Conservation (phyloP, 2,888 invertebrate genomes). For the Pheosia tremula region DNA sequence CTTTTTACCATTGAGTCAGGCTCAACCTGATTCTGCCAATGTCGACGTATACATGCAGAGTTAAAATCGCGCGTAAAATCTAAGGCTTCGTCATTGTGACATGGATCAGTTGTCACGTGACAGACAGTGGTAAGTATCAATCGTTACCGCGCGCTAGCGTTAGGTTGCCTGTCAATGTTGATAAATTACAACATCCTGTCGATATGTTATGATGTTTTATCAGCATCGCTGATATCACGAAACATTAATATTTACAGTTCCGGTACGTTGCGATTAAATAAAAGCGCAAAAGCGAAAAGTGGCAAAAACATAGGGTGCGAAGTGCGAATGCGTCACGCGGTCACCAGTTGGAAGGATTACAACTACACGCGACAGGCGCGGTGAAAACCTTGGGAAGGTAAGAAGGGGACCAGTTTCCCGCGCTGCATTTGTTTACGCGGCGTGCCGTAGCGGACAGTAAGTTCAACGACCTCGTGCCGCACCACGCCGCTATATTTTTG, state of each 20-base stretch:
- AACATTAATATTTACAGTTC: constrained; percentile 1
- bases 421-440: constrained; percentile 72
- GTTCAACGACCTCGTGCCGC: constrained; percentile 72
- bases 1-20: too few relatives aligned
- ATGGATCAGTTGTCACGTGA: too few relatives aligned
- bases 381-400: constrained; percentile 47
- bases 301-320: constrained; percentile 29
- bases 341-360: neutral
- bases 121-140: too few relatives aligned
- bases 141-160: too few relatives aligned
- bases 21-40: too few relatives aligned
- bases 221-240: neutral
- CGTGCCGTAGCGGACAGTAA: constrained; percentile 54
- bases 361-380: constrained; percentile 25
- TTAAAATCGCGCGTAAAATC: too few relatives aligned
- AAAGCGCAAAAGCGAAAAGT: neutral
- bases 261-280: neutral
- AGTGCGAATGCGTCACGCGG: constrained; percentile 19
- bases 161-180: too few relatives aligned
- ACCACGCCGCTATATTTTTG: constrained; percentile 79
- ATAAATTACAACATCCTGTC: neutral
- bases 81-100: too few relatives aligned
- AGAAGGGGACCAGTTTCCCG: constrained; percentile 66
- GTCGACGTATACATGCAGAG: too few relatives aligned
- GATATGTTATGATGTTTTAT: neutral